Percentiles rank a stretch among this genome's conserved stretches.
phyloP scores from a whole-genome alignment of 2,888 invertebrate genomes.

The Ornithoptera alexandrae region DNA sequence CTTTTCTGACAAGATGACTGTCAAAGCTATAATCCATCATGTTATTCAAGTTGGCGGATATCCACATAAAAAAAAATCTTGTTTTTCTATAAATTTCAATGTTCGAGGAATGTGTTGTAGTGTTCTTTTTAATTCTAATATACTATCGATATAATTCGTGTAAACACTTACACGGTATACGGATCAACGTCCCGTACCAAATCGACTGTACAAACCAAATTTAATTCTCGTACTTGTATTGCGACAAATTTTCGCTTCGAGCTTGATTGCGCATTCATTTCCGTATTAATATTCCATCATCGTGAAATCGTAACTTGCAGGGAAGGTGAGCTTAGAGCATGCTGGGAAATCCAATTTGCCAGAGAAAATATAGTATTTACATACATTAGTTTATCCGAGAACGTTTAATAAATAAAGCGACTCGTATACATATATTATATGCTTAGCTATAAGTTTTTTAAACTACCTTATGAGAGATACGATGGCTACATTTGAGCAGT shows the following conservation, averaged over 20 bases:
- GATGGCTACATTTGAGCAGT: no score
- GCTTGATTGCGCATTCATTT: conserved; percentile 60
- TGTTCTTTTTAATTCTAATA: not conserved
- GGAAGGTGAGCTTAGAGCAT: conserved; percentile 31
- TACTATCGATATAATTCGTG: not conserved
- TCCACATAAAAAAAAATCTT: no score
- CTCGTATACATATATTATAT: not conserved
- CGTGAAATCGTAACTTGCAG: conserved; percentile 41
- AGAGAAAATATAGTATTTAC: not conserved
- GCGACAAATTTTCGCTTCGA: conserved; percentile 47
- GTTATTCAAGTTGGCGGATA: no score
- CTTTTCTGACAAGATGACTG: no score
- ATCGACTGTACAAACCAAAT: conserved; percentile 35
- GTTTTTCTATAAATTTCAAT: no score
- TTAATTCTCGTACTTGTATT: conserved; percentile 43
- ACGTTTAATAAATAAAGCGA: not conserved
- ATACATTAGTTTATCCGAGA: not conserved
- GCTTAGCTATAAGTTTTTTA: not conserved
- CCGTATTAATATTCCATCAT: conserved; percentile 51
- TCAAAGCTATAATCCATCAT: no score
- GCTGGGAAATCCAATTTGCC: conserved; percentile 12
- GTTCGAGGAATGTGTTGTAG: no score
- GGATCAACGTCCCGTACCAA: conserved; percentile 19
- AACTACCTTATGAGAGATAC: no score
- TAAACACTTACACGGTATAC: conserved; percentile 1